Evolutionary conservation across 2,113 vertebrate species (phyloP).

Genomic region (Microcebus griseorufus): DNA sequence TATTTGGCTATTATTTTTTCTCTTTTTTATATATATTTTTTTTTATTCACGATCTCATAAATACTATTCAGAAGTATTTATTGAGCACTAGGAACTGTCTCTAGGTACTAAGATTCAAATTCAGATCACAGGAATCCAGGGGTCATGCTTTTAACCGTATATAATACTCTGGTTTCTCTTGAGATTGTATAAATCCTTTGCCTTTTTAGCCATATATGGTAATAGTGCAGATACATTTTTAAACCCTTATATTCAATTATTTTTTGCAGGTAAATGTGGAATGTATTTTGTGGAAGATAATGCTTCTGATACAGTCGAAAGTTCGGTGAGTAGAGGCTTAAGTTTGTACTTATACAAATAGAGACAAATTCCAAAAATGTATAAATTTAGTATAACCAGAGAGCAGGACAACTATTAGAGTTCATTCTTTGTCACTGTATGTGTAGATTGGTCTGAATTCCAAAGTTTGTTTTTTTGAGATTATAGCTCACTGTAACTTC

Average conservation of each 20-base stretch:
- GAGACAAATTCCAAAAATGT: background rate
- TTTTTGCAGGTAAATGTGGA: slow-evolving; percentile 94
- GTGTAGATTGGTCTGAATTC: background rate
- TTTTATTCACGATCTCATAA: background rate
- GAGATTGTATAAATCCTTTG: no score
- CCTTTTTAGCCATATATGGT: background rate
- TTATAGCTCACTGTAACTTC: no score
- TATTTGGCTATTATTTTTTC: no score
- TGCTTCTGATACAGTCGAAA: slow-evolving; percentile 92
- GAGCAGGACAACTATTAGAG: background rate
- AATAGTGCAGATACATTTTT: background rate
- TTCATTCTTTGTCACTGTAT: background rate
- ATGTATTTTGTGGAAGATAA: slow-evolving; percentile 99
- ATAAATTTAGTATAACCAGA: background rate
- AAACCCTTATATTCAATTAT: slow-evolving; percentile 42
- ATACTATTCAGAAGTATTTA: background rate
- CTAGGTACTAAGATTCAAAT: background rate
- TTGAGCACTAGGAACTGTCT: background rate
- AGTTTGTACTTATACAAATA: background rate
- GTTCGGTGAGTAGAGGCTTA: slow-evolving; percentile 85
- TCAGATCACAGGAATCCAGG: background rate
- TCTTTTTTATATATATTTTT: no score
- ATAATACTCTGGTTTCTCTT: no score
- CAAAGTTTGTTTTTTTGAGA: background rate
- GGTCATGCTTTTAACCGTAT: background rate